Conservation (phyloP, 2,888 invertebrate species). For the Listrodromus nycthemerus region DNA sequence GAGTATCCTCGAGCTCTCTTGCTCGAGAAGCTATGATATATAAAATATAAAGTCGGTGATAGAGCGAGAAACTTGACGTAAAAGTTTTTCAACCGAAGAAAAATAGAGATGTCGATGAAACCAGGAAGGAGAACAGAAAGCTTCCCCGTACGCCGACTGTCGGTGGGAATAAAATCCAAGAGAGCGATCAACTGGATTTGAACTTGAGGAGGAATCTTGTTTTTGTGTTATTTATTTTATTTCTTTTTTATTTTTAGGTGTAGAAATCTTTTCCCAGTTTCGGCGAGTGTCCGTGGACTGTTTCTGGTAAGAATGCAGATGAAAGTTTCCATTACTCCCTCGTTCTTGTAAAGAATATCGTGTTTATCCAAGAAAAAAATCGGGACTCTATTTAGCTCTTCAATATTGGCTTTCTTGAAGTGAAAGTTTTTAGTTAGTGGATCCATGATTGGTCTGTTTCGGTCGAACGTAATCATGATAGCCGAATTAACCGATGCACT, state of each 20-base stretch:
- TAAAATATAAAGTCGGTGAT: conserved; percentile 22
- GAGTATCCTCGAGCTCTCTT: conserved; percentile 33
- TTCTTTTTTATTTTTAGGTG: neutral
- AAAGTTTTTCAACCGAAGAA: conserved; percentile 57
- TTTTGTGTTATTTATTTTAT: neutral
- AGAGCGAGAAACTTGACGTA: conserved; percentile 22
- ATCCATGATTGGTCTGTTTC: neutral
- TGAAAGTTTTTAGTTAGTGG: neutral
- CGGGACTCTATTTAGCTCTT: no score
- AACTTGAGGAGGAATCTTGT: neutral
- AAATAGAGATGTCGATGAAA: conserved; percentile 29
- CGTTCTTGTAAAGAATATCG: no score
- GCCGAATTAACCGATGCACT: no score
- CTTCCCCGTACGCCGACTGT: conserved; percentile 16
- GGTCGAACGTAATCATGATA: neutral
- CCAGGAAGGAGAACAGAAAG: conserved; percentile 23
- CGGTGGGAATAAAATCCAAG: conserved; percentile 32
- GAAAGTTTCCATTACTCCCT: no score
- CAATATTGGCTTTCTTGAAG: no score
- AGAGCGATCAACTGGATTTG: neutral
- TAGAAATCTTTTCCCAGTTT: no score
- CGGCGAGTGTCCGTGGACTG: no score
- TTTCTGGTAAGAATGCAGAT: no score
- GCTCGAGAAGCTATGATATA: conserved; percentile 22
- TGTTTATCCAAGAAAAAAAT: no score